Evolutionary conservation across 2,888 invertebrate species (phyloP), one percentile per base, ranked within the genome.

Genomic region (Nemotelus nigrinus): DNA sequence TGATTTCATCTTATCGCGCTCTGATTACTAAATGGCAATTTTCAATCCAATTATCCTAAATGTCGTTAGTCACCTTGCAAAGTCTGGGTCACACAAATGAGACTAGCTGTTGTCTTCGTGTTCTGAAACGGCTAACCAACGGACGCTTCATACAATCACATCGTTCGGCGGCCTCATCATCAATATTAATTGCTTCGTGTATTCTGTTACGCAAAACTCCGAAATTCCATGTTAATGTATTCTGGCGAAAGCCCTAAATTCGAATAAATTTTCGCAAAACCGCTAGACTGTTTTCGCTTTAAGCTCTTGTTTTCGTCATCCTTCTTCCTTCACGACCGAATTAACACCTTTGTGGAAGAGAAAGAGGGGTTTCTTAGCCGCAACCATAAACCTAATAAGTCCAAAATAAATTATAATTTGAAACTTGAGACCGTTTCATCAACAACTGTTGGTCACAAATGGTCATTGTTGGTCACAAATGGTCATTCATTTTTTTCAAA

Each of bases 201-300:
- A 74, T 74, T 74, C 63, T 48, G 48, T 72, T 57, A 45, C 47
- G 58, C 57, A 25, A 25, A 5, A 3, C 57, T 39, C 60, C 63
- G 63, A 77, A 77, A 77, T 72, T 57, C 60, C 70, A 77, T 77
- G 77, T 64, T 77, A 77, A 77, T 77, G 72, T 72, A 77, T 77
- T 77, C 72, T 71, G 77, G 64, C 65, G 57, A 72, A 64, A 64
- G 72, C 65, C 72, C 72, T 64, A 47, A 77, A 77, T 72, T 55
- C 39, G 72, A 72, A 77, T 77, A 63, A 77, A 72, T 77, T 60
- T 57, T 64, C 47, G 65, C 64, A 57, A 70, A 72, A 72, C 65
- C 58, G 72, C 44, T 63, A 45, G 8, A 53, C 25, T 7, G 44
- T 77, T 71, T 70, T 71, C 47, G 72, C 63, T 60, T 58, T 77